These are phyloP conservation scores for Dorcus hopei DNA, from an alignment of 2,888 invertebrate genomes.

Conservation along the genomic window DNA sequence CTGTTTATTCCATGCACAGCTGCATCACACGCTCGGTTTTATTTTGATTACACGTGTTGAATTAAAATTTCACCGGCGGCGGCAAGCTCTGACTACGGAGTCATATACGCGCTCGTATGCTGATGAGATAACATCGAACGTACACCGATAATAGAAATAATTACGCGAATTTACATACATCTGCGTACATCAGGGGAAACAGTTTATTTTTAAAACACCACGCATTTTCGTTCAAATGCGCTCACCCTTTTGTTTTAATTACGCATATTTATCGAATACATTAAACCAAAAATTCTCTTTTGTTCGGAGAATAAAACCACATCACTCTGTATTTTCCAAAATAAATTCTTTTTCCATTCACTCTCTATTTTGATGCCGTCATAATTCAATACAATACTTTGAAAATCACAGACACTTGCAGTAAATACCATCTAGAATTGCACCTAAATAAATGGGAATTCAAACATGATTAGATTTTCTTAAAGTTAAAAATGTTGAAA, in stretches of 20 bases:
- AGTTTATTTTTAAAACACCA: constrained; percentile 9
- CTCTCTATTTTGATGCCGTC: no score
- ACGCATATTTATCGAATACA: not conserved
- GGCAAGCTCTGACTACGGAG: not conserved
- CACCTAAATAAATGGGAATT: no score
- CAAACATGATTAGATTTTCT: no score
- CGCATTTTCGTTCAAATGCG: not conserved
- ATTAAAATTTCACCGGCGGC: constrained; percentile 13
- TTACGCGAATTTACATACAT: constrained; percentile 11
- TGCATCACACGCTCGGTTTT: constrained; percentile 15
- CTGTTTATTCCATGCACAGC: constrained; percentile 13
- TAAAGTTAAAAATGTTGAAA: no score
- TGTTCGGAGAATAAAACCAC: no score
- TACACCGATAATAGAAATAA: constrained; percentile 10
- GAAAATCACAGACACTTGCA: no score
- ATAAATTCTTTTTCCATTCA: no score
- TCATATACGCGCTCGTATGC: not conserved
- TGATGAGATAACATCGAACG: constrained; percentile 5
- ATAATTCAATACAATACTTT: no score
- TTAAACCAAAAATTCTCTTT: no score
- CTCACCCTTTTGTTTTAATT: not conserved
- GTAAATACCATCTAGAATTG: no score
- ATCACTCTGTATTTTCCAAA: no score
- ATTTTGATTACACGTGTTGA: constrained; percentile 14
- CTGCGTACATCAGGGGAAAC: constrained; percentile 4